Conservation (phyloP, 2,113 vertebrate genomes). For the Phylloscopus trochiloides region DNA sequence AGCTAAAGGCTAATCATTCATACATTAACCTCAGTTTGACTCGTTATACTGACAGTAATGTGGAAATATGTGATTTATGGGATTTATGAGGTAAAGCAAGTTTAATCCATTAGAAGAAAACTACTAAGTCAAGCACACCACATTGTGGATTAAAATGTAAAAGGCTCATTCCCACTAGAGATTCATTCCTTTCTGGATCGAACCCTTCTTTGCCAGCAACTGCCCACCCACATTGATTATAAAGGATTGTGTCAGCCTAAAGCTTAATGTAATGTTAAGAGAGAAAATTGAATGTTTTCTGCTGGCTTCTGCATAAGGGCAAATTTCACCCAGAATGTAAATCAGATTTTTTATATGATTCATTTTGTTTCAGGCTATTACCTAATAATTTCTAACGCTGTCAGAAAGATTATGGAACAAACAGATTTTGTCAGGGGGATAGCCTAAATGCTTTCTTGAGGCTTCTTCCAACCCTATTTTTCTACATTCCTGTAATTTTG, state of each 20-base stretch:
- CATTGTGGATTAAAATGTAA: neutral
- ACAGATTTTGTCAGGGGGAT: neutral
- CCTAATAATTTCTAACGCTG: neutral
- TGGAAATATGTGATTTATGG: neutral
- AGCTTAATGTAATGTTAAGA: neutral
- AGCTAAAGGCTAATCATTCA: neutral
- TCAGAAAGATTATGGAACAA: neutral
- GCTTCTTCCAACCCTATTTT: neutral
- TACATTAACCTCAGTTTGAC: neutral
- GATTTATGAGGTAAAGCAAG: neutral
- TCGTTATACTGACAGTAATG: neutral
- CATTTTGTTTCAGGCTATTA: neutral
- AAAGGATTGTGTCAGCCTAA: neutral
- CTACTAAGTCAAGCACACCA: neutral
- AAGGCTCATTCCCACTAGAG: neutral
- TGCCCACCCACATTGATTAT: neutral
- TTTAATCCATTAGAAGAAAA: neutral
- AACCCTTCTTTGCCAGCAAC: neutral
- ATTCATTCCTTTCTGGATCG: neutral
- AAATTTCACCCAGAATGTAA: neutral
- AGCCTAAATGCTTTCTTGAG: neutral
- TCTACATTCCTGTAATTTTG: neutral
- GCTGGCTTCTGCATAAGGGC: neutral
- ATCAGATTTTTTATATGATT: neutral
- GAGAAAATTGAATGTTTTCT: neutral